Conservation (phyloP, 2,888 invertebrate species). For the Amphipyra tragopoginis region DNA sequence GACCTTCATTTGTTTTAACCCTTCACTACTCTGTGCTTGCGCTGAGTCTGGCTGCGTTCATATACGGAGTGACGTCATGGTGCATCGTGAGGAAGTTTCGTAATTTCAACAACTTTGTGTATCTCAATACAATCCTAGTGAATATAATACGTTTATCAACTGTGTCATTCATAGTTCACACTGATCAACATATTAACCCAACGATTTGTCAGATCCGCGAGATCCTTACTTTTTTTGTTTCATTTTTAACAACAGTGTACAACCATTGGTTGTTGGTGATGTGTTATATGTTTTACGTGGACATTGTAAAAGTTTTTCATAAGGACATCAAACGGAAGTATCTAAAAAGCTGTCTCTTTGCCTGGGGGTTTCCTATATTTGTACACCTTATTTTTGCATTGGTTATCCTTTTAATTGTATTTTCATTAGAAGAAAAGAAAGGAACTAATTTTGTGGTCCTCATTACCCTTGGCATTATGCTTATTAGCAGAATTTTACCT, state of each 20-base stretch:
- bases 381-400: background rate
- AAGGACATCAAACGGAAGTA: conserved; percentile 12
- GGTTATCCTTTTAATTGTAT: conserved; percentile 1
- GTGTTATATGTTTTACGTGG: conserved; percentile 32
- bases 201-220: no score
- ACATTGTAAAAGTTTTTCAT: conserved; percentile 30
- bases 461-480: background rate
- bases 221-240: background rate
- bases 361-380: conserved; percentile 24
- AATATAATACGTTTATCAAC: background rate
- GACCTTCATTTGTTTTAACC: no score
- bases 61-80: conserved; percentile 37
- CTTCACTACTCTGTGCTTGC: background rate
- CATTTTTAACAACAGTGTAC: conserved; percentile 21
- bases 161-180: no score
- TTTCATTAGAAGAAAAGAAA: background rate
- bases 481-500: background rate
- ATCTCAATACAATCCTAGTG: conserved; percentile 4
- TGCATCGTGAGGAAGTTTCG: conserved; percentile 30
- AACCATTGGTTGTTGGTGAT: conserved; percentile 31
- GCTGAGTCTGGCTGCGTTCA: conserved; percentile 2
- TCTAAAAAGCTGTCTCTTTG: conserved; percentile 20
- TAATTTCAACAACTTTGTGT: conserved; percentile 27
- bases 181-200: no score
- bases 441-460: background rate